Conservation (phyloP, 2,797 vertebrate species). For the Lindbergichthys nudifrons region DNA sequence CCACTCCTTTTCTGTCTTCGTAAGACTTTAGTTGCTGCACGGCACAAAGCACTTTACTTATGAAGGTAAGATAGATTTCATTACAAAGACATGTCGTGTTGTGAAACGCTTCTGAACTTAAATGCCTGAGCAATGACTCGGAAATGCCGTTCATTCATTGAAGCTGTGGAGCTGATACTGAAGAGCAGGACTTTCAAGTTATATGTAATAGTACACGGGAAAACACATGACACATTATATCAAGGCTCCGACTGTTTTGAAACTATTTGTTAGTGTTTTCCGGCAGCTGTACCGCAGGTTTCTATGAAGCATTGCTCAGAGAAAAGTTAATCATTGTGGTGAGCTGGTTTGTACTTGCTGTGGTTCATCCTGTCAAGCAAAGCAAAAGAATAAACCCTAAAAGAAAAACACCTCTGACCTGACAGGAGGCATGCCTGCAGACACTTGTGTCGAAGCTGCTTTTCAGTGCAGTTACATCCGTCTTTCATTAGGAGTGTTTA, state of each 20-base stretch:
- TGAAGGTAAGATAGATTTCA: constrained; percentile 4
- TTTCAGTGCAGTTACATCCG: constrained; percentile 27
- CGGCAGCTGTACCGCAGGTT: background rate
- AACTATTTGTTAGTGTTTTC: constrained; percentile 4
- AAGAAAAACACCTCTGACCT: constrained; percentile 29
- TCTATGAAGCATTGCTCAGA: constrained; percentile 5
- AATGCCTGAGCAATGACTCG: constrained; percentile 39
- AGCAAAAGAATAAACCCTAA: constrained; percentile 21
- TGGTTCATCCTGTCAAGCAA: constrained; percentile 49
- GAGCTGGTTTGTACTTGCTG: constrained; percentile 50
- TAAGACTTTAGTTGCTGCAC: constrained; percentile 3
- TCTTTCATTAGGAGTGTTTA: constrained; percentile 61
- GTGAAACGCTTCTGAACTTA: constrained; percentile 40
- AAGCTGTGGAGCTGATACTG: constrained; percentile 58
- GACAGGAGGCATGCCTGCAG: constrained; percentile 35
- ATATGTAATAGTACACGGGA: background rate
- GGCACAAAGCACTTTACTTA: constrained; percentile 5
- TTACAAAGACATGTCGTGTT: constrained; percentile 37
- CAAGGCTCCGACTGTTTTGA: background rate
- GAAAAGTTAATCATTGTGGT: constrained; percentile 22
- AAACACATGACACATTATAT: constrained; percentile 20
- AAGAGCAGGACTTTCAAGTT: constrained; percentile 79
- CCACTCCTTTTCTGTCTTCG: constrained; percentile 23
- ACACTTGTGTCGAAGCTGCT: constrained; percentile 6
- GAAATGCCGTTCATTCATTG: constrained; percentile 57